phyloP scores from a whole-genome alignment of 2,888 invertebrate species.

The Odontocerum albicorne region DNA sequence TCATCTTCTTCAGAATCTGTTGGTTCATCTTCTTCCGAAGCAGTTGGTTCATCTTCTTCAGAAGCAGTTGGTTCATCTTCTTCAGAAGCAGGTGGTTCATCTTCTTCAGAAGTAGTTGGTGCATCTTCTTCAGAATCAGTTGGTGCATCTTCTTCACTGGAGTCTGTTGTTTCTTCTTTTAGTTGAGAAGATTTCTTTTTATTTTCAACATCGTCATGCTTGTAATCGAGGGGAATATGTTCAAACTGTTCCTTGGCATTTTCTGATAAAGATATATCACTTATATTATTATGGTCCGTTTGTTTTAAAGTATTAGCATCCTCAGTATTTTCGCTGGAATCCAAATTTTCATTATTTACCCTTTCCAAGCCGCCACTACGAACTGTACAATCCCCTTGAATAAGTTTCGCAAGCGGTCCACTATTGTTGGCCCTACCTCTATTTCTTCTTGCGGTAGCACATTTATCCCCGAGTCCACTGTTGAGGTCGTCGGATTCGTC shows the following conservation, averaged over 20 bases:
- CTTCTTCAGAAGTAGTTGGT: constrained; percentile 36
- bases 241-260: constrained; percentile 54
- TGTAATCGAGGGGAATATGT: constrained; percentile 52
- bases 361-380: constrained; percentile 29
- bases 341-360: constrained; percentile 39
- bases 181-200: constrained; percentile 33
- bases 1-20: constrained; percentile 42
- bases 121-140: constrained; percentile 37
- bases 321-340: constrained; percentile 39
- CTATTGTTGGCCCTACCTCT: constrained; percentile 12
- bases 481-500: constrained; percentile 27
- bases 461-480: constrained; percentile 7
- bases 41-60: no score
- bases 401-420: constrained; percentile 24
- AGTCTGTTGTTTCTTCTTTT: constrained; percentile 26
- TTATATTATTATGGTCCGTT: constrained; percentile 38
- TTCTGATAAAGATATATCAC: constrained; percentile 38
- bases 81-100: constrained; percentile 38
- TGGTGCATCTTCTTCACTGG: constrained; percentile 23
- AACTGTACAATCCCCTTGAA: constrained; percentile 29
- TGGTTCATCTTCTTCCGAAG: constrained; percentile 37
- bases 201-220: constrained; percentile 43
- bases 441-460: constrained; percentile 6
- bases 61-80: no score
- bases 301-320: constrained; percentile 38